Conservation (phyloP, 2,797 vertebrate species). For the Siniperca scherzeri region DNA sequence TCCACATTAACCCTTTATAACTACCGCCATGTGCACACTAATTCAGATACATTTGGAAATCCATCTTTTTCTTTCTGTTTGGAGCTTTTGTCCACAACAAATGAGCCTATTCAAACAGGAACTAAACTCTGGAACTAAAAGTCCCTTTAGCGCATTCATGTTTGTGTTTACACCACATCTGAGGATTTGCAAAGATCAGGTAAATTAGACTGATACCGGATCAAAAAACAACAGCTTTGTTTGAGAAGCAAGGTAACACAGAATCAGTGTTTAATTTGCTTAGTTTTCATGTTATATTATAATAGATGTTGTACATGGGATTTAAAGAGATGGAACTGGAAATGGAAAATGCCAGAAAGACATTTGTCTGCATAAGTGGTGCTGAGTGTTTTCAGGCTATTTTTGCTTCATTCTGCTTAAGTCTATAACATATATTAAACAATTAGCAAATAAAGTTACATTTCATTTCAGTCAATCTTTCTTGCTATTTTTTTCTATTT, state of each 20-base stretch:
- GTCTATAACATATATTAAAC: not conserved
- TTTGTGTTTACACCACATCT: not conserved
- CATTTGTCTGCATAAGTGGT: not conserved
- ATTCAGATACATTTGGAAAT: not conserved
- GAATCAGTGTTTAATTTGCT: not conserved
- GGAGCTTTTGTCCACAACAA: not conserved
- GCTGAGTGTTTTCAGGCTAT: not conserved
- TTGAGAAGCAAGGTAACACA: not conserved
- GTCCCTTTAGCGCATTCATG: not conserved
- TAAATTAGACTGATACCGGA: not conserved
- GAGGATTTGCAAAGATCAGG: not conserved
- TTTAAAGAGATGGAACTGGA: not conserved
- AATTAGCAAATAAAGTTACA: too few relatives aligned
- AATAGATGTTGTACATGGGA: not conserved
- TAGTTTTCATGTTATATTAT: not conserved
- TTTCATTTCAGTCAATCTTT: not conserved
- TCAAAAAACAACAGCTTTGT: not conserved
- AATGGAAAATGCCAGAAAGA: not conserved
- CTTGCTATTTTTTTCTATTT: not conserved
- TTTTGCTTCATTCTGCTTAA: not conserved
- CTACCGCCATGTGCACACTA: conserved; percentile 6
- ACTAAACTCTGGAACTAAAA: not conserved
- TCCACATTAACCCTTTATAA: conserved; percentile 46
- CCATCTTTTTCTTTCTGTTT: not conserved
- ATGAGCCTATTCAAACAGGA: not conserved